A percentile compares a stretch with the other conserved stretches of the same genome.
These are phyloP conservation scores for Sebastes vulpes DNA, from an alignment of 2,797 vertebrate species.

Conservation along the genomic window DNA sequence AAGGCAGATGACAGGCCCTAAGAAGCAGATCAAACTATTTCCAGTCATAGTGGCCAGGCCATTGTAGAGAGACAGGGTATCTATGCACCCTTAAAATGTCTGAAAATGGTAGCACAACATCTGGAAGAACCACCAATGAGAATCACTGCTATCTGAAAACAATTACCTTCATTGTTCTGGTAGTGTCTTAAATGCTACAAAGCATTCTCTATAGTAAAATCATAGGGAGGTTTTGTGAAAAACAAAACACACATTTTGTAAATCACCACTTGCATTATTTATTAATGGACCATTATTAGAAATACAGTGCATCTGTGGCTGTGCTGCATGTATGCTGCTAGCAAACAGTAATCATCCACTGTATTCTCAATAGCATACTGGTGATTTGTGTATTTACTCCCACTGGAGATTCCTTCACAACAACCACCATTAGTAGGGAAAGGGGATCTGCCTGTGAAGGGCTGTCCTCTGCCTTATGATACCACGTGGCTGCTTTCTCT, in stretches of 20 bases:
- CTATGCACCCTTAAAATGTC: neutral
- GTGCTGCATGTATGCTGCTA: constrained; percentile 7
- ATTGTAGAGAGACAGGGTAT: neutral
- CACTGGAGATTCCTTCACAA: constrained; percentile 60
- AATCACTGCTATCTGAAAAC: neutral
- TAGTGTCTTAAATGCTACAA: neutral
- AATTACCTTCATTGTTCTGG: neutral
- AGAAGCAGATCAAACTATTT: constrained; percentile 59
- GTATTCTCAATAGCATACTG: constrained; percentile 41
- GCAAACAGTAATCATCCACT: constrained; percentile 42
- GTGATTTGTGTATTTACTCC: constrained; percentile 47
- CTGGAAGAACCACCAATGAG: neutral
- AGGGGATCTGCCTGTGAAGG: constrained; percentile 32
- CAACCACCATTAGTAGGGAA: constrained; percentile 41
- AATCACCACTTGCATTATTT: neutral
- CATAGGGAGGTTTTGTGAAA: neutral
- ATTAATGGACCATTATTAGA: neutral
- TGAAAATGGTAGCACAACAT: neutral
- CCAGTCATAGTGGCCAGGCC: constrained; percentile 30
- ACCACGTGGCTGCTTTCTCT: constrained; percentile 65
- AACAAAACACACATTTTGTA: neutral
- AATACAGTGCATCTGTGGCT: neutral
- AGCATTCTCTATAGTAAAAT: neutral
- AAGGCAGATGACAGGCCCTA: constrained; percentile 66
- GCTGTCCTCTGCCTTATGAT: constrained; percentile 54